Evolutionary conservation across 2,113 vertebrate genomes (phyloP), one percentile per base, ranked within the genome.

Genomic region (Apteryx owenii): DNA sequence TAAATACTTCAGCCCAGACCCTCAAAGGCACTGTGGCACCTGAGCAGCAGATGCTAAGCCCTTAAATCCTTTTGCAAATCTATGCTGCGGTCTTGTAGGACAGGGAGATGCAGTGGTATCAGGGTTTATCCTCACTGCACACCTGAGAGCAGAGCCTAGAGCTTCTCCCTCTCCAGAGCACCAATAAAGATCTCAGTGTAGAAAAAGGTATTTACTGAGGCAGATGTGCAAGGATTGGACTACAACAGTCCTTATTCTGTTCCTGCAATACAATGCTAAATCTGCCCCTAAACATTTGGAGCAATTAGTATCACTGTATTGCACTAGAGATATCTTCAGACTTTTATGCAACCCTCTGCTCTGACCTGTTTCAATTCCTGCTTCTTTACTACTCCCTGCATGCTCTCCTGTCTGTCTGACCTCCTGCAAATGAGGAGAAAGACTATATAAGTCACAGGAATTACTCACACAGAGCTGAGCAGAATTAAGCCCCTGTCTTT

Each of bases 271-370:
- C 11, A 33, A 28, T 28, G 1, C 40, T 8, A 14, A 6, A 5
- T 21, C 40, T 50, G 10, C 13, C 23, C 66, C 46, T 18, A 54
- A 83, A 31, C 28, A 29, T 44, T 21, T 36, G 28, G 80, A 46
- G 17, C 19, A 1, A 12, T 25, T 8, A 33, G 6, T 1, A 14
- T 42, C 81, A 3, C n/a, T n/a, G 54, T 21, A 3, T 5, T 20
- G 10, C 33, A 4, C 36, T 12, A 4, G 36, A 70, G 33, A 20
- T 29, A 7, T 5, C 0, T 17, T 46, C n/a, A 0, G 2, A 14
- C 2, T 46, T 44, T 53, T 25, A 23, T 5, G 26, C 12, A 38
- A 53, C 8, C 31, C 33, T 31, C 85, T 53, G 51, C 3, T 12
- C 33, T 29, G 38, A 46, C 44, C 9, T 7, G 10, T 33, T 53